Evolutionary conservation across 1,140 invertebrate species (phyloP).

Genomic region (Phocides pigmalion): DNA sequence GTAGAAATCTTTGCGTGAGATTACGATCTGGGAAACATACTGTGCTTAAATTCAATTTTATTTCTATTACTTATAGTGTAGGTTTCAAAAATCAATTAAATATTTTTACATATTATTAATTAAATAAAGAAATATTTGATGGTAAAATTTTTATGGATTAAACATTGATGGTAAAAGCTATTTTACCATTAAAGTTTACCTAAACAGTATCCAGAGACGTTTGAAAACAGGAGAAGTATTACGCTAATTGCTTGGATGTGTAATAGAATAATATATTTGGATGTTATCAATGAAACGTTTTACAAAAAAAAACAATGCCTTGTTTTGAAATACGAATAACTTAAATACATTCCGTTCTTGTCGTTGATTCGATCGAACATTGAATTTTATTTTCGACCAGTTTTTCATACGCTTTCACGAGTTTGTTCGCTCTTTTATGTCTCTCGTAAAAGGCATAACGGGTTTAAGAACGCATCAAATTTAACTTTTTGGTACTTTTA

Average conservation of each 20-base stretch:
- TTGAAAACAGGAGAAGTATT: too few species aligned
- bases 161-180: too few species aligned
- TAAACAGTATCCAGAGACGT: too few species aligned
- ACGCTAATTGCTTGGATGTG: too few species aligned
- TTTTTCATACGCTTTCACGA: constrained; percentile 3
- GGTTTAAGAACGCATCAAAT: constrained; percentile 60
- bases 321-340: background rate
- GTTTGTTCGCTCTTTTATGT: constrained; percentile 16
- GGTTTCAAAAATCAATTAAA: too few species aligned
- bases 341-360: background rate
- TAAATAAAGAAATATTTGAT: too few species aligned
- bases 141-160: too few species aligned
- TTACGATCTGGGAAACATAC: background rate
- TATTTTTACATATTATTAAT: too few species aligned
- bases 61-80: too few species aligned
- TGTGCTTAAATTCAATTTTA: background rate
- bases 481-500: constrained; percentile 60
- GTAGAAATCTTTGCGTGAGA: background rate
- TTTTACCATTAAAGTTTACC: too few species aligned
- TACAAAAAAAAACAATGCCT: background rate
- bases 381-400: constrained; percentile 16
- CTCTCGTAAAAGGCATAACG: constrained; percentile 42
- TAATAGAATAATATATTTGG: too few species aligned
- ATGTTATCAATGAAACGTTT: too few species aligned
- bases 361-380: background rate